phyloP scores from a whole-genome alignment of 1,140 invertebrate genomes.

The Drosophila azteca region DNA sequence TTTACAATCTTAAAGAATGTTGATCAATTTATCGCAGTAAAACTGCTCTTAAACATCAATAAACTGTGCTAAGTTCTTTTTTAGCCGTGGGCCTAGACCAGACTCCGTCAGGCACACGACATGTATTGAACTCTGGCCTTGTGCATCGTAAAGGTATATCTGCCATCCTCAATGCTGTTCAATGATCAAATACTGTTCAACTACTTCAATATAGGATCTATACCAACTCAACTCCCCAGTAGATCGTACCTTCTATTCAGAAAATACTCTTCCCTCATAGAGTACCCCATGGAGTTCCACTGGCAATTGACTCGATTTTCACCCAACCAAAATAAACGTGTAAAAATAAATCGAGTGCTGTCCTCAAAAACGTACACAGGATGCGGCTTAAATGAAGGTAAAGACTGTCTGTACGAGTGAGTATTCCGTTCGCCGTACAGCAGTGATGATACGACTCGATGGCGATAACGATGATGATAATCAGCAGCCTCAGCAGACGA shows the following conservation, averaged over 20 bases:
- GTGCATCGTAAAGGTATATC: no score
- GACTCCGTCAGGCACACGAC: no score
- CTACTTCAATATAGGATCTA: no score
- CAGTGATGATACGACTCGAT: slow-evolving; percentile 7
- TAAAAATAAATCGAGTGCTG: slow-evolving; percentile 37
- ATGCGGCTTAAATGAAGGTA: slow-evolving; percentile 55
- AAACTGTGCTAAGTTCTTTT: background rate
- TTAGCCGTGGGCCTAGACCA: no score
- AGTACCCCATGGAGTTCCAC: slow-evolving; percentile 11
- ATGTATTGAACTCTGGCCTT: no score
- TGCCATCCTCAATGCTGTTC: no score
- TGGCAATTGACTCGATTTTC: slow-evolving; percentile 48
- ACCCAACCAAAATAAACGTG: slow-evolving; percentile 24
- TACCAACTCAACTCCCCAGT: no score
- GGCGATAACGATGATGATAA: slow-evolving; percentile 61
- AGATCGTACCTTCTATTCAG: background rate
- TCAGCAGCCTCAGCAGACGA: slow-evolving; percentile 25
- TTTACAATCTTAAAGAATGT: no score
- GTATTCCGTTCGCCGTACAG: no score
- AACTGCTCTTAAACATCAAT: background rate
- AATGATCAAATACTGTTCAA: no score
- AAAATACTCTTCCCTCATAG: background rate
- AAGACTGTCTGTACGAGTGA: slow-evolving; percentile 14
- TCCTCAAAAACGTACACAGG: slow-evolving; percentile 81
- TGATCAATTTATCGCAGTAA: no score